phyloP scores from a whole-genome alignment of 2,888 invertebrate species.

The Lingula anatina region DNA sequence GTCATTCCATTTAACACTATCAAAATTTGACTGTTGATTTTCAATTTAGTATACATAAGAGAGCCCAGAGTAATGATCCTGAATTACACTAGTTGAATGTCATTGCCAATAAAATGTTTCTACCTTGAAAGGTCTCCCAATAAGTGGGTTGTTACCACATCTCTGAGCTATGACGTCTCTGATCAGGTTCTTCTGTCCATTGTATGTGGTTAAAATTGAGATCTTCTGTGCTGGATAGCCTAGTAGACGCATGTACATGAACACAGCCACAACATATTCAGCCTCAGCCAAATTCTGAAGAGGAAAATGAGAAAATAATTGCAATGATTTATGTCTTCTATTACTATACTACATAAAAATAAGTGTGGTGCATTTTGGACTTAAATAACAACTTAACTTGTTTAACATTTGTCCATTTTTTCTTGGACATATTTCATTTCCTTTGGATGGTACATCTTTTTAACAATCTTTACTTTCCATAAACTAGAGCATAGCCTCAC shows the following conservation, averaged over 20 bases:
- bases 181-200: slow-evolving; percentile 96
- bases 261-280: slow-evolving; percentile 91
- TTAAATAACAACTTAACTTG: no score
- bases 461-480: no score
- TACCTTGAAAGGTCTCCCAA: slow-evolving; percentile 63
- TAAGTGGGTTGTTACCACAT: slow-evolving; percentile 90
- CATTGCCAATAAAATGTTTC: no score
- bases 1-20: no score
- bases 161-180: slow-evolving; percentile 86
- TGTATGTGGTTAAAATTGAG: slow-evolving; percentile 96
- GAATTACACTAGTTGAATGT: no score
- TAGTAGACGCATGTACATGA: slow-evolving; percentile 95
- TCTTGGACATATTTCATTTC: no score
- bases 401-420: no score
- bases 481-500: neutral
- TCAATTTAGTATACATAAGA: no score
- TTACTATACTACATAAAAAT: neutral
- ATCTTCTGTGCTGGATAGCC: slow-evolving; percentile 97
- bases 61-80: no score
- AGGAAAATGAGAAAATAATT: neutral
- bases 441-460: no score
- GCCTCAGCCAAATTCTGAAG: slow-evolving; percentile 61
- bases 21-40: no score
- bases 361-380: neutral
- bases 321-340: neutral